Conservation (phyloP, 2,888 invertebrate species). For the Balanococcus diminutus region DNA sequence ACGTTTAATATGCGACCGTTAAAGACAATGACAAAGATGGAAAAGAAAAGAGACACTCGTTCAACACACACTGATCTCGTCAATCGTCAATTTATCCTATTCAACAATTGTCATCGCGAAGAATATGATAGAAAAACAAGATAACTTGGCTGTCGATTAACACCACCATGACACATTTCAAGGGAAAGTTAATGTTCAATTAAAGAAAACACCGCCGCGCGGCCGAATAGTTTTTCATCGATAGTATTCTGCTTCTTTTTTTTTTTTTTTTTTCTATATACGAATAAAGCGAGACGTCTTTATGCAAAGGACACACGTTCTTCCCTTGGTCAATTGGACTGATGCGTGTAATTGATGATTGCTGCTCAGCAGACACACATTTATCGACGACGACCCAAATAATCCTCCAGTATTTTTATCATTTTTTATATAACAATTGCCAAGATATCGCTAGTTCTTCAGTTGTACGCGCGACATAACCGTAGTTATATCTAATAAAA, state of each 20-base stretch:
- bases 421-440: slow-evolving; percentile 52
- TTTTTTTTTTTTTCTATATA: slow-evolving; percentile 1
- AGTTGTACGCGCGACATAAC: slow-evolving; percentile 44
- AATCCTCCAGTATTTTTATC: slow-evolving; percentile 44
- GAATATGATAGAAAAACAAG: slow-evolving; percentile 33
- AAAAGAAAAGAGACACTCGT: neutral
- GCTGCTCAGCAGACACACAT: slow-evolving; percentile 54
- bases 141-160: slow-evolving; percentile 14
- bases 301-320: slow-evolving; percentile 55
- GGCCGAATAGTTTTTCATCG: slow-evolving; percentile 48
- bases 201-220: slow-evolving; percentile 41
- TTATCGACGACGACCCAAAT: slow-evolving; percentile 54
- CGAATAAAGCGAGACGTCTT: slow-evolving; percentile 51
- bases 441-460: slow-evolving; percentile 46
- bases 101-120: neutral
- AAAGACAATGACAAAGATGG: neutral
- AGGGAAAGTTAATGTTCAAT: slow-evolving; percentile 52
- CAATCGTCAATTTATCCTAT: slow-evolving; percentile 12
- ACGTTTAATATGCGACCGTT: no score
- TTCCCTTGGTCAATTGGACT: slow-evolving; percentile 50
- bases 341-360: slow-evolving; percentile 55
- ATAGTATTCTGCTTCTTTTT: slow-evolving; percentile 38
- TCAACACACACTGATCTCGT: slow-evolving; percentile 19
- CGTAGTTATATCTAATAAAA: slow-evolving; percentile 1
- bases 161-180: slow-evolving; percentile 43